Percentiles rank a stretch among this genome's conserved stretches.
Conservation (phyloP, 2,888 invertebrate species). For the Sesia bembeciformis region DNA sequence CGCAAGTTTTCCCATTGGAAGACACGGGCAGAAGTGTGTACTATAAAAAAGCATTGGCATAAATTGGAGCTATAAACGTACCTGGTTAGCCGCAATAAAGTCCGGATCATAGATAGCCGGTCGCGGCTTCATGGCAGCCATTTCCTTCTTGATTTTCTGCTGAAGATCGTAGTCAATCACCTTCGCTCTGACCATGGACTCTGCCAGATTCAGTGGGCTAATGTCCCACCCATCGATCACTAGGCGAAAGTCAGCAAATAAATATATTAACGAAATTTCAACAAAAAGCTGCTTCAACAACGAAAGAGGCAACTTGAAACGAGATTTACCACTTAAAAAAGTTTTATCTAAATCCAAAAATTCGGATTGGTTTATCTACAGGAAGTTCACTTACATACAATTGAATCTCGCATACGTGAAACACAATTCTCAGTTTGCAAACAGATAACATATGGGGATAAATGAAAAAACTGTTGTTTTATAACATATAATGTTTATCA, state of each 20-base stretch:
- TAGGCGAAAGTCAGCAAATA: conserved; percentile 11
- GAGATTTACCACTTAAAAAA: no score
- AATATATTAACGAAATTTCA: background rate
- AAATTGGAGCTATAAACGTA: conserved; percentile 22
- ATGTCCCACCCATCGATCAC: conserved; percentile 95
- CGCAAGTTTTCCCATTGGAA: background rate
- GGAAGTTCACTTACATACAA: no score
- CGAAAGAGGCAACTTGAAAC: no score
- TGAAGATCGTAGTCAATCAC: conserved; percentile 90
- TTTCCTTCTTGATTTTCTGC: conserved; percentile 81
- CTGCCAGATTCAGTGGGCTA: conserved; percentile 86
- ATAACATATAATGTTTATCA: no score
- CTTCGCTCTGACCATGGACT: conserved; percentile 89
- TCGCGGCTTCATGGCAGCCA: conserved; percentile 84
- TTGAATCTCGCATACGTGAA: no score
- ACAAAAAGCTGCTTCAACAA: no score
- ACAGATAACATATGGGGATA: no score
- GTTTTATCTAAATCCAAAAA: no score
- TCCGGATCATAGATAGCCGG: conserved; percentile 91
- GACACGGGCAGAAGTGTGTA: conserved; percentile 4
- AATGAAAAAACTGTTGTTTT: no score
- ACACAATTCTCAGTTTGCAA: no score
- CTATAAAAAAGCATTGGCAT: conserved; percentile 5
- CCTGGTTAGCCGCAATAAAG: conserved; percentile 98
- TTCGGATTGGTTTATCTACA: no score